Evolutionary conservation across 2,113 vertebrate genomes (phyloP), one percentile per base, ranked within the genome.

Genomic region (Junco hyemalis): DNA sequence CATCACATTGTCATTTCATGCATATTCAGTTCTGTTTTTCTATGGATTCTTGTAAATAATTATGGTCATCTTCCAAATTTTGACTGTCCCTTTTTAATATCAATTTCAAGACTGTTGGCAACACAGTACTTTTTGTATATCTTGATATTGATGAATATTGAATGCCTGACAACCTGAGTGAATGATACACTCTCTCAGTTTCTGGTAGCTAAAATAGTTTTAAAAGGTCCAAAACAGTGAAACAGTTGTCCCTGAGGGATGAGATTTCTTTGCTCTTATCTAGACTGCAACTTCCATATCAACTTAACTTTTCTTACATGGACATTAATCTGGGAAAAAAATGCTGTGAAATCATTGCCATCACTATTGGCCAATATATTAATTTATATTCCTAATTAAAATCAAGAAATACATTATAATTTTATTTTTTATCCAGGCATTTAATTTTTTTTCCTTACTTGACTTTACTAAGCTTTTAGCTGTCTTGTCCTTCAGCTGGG

Each of bases 351-450:
- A 86, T 92, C 23, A 71, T 53, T 86, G 38, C 45, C 44, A 60
- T 60, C 14, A 13, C 5, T 38, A 79, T 33, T 73, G 64, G 51
- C 50, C 29, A 12, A 79, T 90, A 48, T 38, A 74, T 44, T 53
- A 42, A 95, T 57, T 60, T 80, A 35, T 59, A 86, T 81, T 83
- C 88, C 73, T 78, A 85, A 90, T 56, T 81, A 88, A 95, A 94
- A 65, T n/a, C 44, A 91, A 88, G 54, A 94, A 61, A 80, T 65
- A 5, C 3, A 79, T 25, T 78, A 57, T 22, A 18, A 60, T 47
- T 57, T 6, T 10, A 87, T 53, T 93, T 64, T 48, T 86, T 79
- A 65, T 54, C 17, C 50, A 91, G 66, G 33, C 1, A 10, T 91
- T 90, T 84, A 12, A 66, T 68, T 38, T 44, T 26, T 28, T 45